Percentiles rank a stretch among this genome's conserved stretches.
These are phyloP conservation scores for Intellagama lesueurii DNA, from an alignment of 2,797 vertebrate genomes.

Conservation along the genomic window DNA sequence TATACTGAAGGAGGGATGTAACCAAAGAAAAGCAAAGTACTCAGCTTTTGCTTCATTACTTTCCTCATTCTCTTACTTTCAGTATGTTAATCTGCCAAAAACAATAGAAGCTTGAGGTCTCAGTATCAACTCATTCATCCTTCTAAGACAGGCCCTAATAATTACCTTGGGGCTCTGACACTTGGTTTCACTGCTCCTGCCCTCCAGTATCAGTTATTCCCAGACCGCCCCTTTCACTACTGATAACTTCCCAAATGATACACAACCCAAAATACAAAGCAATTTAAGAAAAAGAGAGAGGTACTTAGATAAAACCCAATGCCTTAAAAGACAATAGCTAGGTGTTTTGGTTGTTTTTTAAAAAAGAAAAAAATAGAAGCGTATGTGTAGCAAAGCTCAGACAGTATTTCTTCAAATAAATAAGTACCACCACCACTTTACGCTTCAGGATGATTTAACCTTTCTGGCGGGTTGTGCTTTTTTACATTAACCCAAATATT, in stretches of 20 bases:
- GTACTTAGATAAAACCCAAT: background rate
- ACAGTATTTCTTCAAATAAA: background rate
- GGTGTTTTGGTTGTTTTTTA: too few species aligned
- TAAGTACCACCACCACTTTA: background rate
- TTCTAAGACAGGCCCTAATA: background rate
- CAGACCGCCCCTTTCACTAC: background rate
- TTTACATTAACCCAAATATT: background rate
- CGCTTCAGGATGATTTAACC: too few species aligned
- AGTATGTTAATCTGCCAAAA: background rate
- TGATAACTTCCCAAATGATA: background rate
- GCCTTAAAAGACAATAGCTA: background rate
- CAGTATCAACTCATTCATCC: background rate
- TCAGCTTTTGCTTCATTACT: background rate
- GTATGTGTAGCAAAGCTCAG: background rate
- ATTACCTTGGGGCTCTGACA: too few species aligned
- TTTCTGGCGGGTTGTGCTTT: background rate
- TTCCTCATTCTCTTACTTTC: background rate
- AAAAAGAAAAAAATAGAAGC: background rate
- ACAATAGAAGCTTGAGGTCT: background rate
- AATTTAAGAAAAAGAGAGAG: too few species aligned
- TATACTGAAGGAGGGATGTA: background rate
- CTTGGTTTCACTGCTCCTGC: background rate
- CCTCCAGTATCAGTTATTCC: background rate
- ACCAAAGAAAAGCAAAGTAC: background rate
- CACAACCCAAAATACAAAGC: background rate